Percentiles rank a stretch among this genome's conserved stretches.
Evolutionary conservation across 2,113 vertebrate genomes (phyloP).

Genomic region (Alligator mississippiensis): DNA sequence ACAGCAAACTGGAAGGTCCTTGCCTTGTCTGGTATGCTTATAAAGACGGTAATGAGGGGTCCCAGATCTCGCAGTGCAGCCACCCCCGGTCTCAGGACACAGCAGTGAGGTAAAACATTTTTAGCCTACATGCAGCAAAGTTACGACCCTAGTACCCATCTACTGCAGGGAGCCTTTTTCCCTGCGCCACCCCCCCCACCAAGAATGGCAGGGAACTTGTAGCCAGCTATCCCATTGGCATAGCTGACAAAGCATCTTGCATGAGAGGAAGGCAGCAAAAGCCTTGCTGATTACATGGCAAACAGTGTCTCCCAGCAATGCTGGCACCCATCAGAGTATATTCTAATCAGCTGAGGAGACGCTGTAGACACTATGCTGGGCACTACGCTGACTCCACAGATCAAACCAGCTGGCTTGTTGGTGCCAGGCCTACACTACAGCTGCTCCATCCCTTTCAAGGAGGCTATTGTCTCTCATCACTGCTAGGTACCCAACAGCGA

Average conservation of each 20-base stretch:
- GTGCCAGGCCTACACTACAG: not conserved
- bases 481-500: not conserved
- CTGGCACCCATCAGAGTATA: not conserved
- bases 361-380: not conserved
- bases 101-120: too few species aligned
- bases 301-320: not conserved
- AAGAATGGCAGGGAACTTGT: not conserved
- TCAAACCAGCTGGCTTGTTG: not conserved
- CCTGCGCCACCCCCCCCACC: too few species aligned
- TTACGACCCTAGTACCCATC: too few species aligned
- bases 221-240: not conserved
- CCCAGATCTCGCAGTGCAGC: too few species aligned
- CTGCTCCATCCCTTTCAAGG: not conserved
- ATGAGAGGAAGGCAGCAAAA: not conserved
- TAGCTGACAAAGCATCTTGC: not conserved
- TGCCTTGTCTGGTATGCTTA: too few species aligned
- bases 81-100: too few species aligned
- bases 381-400: not conserved
- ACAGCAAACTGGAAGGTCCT: too few species aligned
- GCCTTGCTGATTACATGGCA: not conserved
- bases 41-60: too few species aligned
- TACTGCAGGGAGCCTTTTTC: too few species aligned
- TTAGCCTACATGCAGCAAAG: too few species aligned
- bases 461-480: not conserved
- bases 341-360: not conserved